phyloP scores from a whole-genome alignment of 2,888 invertebrate species.

The Gnatocerus cornutus region DNA sequence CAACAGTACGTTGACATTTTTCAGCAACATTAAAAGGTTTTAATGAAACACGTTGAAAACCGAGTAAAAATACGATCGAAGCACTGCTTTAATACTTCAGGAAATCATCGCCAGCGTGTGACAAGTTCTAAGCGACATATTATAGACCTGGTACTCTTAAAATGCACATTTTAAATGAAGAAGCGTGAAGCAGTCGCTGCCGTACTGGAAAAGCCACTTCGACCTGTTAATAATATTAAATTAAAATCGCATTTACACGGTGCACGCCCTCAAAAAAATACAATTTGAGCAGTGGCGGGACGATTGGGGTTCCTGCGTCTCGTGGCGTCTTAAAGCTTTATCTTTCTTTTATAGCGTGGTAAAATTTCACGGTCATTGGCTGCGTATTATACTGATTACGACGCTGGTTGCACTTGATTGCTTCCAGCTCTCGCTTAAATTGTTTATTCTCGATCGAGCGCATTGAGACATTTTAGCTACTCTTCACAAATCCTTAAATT shows the following conservation, averaged over 20 bases:
- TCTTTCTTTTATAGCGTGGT: too few species aligned
- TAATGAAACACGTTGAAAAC: slow-evolving; percentile 34
- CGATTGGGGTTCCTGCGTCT: neutral
- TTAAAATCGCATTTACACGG: slow-evolving; percentile 54
- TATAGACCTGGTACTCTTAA: slow-evolving; percentile 26
- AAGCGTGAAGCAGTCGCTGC: slow-evolving; percentile 33
- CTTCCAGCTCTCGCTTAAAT: too few species aligned
- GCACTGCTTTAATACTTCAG: slow-evolving; percentile 7
- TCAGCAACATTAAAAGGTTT: slow-evolving; percentile 40
- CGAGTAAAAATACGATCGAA: neutral
- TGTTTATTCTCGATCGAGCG: too few species aligned
- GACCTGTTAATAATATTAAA: slow-evolving; percentile 50
- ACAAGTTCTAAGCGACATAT: slow-evolving; percentile 14
- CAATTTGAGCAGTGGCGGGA: slow-evolving; percentile 3
- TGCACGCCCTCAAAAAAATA: slow-evolving; percentile 15
- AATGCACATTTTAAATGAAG: slow-evolving; percentile 42
- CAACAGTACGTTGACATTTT: slow-evolving; percentile 55
- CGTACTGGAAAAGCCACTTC: slow-evolving; percentile 47
- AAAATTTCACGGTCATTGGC: too few species aligned
- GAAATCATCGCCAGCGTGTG: slow-evolving; percentile 17
- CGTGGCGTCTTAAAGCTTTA: too few species aligned
- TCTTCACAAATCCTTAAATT: too few species aligned
- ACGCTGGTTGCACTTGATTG: too few species aligned
- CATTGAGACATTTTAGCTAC: too few species aligned
- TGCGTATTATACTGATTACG: too few species aligned